These are phyloP conservation scores for Cossypha heuglini DNA, from an alignment of 2,797 vertebrate species.

Conservation along the genomic window DNA sequence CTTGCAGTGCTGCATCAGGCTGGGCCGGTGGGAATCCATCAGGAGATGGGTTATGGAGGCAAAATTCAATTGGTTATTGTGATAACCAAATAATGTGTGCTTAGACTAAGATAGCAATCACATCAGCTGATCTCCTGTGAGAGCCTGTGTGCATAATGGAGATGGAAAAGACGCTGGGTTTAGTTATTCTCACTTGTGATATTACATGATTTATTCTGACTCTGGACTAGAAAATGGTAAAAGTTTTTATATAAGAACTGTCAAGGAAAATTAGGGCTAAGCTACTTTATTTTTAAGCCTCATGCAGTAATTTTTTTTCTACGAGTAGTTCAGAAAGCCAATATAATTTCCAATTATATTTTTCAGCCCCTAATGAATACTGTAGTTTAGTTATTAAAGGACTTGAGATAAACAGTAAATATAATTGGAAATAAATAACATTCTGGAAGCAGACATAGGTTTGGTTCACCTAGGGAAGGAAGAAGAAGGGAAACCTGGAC, in stretches of 20 bases:
- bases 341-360: background rate
- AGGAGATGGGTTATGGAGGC: background rate
- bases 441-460: background rate
- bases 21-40: background rate
- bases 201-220: conserved; percentile 19
- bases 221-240: background rate
- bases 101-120: background rate
- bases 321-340: background rate
- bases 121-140: background rate
- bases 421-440: background rate
- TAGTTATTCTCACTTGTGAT: background rate
- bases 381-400: background rate
- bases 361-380: background rate
- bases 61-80: background rate
- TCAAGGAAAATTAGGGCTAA: conserved; percentile 34
- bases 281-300: conserved; percentile 1
- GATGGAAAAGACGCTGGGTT: background rate
- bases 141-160: background rate
- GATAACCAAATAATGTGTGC: background rate
- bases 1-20: background rate
- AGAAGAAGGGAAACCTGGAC: background rate
- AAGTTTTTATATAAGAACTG: conserved; percentile 44
- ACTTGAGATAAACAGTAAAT: background rate
- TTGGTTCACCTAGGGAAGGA: background rate
- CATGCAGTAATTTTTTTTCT: background rate